Evolutionary conservation across 1,140 invertebrate species (phyloP).

Genomic region (Ephestia elutella): DNA sequence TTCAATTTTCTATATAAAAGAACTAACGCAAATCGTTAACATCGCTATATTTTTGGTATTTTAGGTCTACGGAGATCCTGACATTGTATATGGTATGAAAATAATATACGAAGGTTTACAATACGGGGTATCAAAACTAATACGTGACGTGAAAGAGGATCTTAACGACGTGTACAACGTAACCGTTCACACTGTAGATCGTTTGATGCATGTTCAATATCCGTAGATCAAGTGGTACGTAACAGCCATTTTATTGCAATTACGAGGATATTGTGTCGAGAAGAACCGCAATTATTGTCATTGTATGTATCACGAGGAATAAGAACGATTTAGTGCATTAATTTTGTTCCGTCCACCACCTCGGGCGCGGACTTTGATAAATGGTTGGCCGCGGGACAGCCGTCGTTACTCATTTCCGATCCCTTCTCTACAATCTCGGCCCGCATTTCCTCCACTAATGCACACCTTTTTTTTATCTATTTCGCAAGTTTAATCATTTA

Average conservation of each 20-base stretch:
- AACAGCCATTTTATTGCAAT: neutral
- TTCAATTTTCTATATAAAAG: neutral
- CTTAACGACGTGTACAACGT: constrained; percentile 25
- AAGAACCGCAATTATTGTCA: neutral
- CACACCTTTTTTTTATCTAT: constrained; percentile 30
- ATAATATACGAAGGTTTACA: constrained; percentile 15
- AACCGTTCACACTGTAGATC: constrained; percentile 28
- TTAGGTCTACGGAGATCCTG: constrained; percentile 4
- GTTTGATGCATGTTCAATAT: constrained; percentile 8
- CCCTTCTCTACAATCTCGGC: constrained; percentile 32
- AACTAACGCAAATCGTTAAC: neutral
- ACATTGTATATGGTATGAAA: constrained; percentile 4
- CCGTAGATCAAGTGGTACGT: neutral
- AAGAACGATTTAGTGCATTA: constrained; percentile 19
- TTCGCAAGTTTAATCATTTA: neutral
- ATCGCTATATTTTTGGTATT: neutral
- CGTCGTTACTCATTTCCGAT: constrained; percentile 56
- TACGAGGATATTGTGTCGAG: neutral
- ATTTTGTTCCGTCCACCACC: constrained; percentile 35
- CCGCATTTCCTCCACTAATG: constrained; percentile 22
- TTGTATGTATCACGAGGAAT: neutral
- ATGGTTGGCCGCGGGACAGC: constrained; percentile 36
- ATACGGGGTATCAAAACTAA: constrained; percentile 21
- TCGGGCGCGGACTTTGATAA: constrained; percentile 54
- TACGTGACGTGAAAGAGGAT: constrained; percentile 31